Base-by-base conservation (phyloP, 2,888 invertebrate genomes). In the Xestia ashworthii region DNA sequence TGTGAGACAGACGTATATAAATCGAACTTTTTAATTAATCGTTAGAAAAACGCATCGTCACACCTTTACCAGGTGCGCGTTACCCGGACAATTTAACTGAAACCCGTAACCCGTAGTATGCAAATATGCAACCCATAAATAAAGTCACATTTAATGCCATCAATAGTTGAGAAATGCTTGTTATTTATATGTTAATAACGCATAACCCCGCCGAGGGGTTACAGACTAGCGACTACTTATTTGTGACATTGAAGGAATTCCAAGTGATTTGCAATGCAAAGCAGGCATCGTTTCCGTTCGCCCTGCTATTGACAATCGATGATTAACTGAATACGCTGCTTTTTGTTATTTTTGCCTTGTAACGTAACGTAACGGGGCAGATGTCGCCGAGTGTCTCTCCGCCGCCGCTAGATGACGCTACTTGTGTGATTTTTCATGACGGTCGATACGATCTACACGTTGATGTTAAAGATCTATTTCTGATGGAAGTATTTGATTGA, bases 161-260 rank as follows among this genome's bases (percentile, higher is more conserved):
- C 95, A 93, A 95, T 96, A 94, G 93, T 95, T 95, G 90, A 91
- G 92, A 94, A 95, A 94, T 94, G 95, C 93, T 93, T 92, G 93
- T 94, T 95, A 96, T 96, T 96, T 95, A 96, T 95, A 96, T 96
- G 96, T 87, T 91, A 96, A 96, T 96, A 85, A 65, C 82, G 77
- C 68, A 89, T 93, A 93, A 93, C 93, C 94, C 93, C 83, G 76
- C 60, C 84, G 85, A 83, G 90, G 91, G 93, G 92, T 90, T 90
- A 91, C 87, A 84, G 79, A 85, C 81, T 90, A 89, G 87, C 87
- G 87, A 89, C 89, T 87, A 88, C 90, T 88, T 89, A 88, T 89
- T 89, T 88, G 92, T 95, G 95, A 95, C 95, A 93, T 93, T 94
- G 95, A 91, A 94, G 95, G 93, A 95, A 93, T 93, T 91, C 91